Base-by-base conservation (phyloP, 1,140 invertebrate genomes). In the Drosophila paulistorum region DNA sequence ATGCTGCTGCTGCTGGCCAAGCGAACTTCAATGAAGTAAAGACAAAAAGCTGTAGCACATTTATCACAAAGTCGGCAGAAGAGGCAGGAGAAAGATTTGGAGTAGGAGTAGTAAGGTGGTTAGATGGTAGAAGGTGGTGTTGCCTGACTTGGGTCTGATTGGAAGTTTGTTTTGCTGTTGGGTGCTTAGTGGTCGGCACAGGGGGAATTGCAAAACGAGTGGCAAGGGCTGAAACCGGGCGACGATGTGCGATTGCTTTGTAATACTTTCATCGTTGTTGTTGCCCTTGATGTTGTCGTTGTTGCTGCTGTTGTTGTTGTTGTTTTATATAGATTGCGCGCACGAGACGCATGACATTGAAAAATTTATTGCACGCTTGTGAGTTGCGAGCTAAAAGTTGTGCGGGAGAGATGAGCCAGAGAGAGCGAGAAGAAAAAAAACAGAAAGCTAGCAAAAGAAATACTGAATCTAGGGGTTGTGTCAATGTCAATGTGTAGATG, bases 11-110 rank as follows among this genome's bases (percentile, higher is more conserved):
- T 68, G 65, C 65, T 70, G 70, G 70, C 64, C 61, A 77, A 68
- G 42, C 45, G 61, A 75, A 86, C 82, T 86, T 86, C 82, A 86
- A 86, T 86, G 83, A 87, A 86, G 79, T 81, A 89, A 85, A 89
- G 84, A 89, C 84, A 89, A 89, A 89, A 89, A 89, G 84, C 84
- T 80, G 80, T 81, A 89, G 84, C 84, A 89, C 84, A 89, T 89
- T 89, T 89, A 89, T 89, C 84, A 89, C 84, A 81, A 89, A 87
- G 83, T 87, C 84, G 73, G 72, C 78, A 75, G 68, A 68, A 76
- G 62, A 63, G 55, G 65, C 41, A 61, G 41, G 41, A 51, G 62
- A 58, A 58, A 9, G 45, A 20, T 5, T 48, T 11, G 17, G 20
- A 10, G 41, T 62, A 64, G 45, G 35, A 30, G 57, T 26, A 39